A percentile compares a stretch with the other conserved stretches of the same genome.
Evolutionary conservation across 1,140 invertebrate species (phyloP).

Genomic region (Halictus rubicundus): DNA sequence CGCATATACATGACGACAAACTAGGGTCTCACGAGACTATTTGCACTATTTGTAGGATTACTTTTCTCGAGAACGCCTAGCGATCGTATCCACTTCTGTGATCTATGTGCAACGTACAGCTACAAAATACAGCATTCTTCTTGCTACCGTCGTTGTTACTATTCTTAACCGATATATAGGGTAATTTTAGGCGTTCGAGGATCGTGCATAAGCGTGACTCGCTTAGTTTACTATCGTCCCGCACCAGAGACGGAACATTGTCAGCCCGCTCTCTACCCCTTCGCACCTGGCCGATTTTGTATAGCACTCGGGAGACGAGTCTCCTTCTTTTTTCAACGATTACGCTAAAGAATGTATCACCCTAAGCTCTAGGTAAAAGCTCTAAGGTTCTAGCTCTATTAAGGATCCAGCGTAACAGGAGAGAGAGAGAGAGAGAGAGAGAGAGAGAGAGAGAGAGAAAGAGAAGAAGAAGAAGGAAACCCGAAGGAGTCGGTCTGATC

Average conservation of each 20-base stretch:
- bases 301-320: not conserved
- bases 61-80: constrained; percentile 61
- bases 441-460: not conserved
- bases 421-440: no score
- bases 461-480: not conserved
- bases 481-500: constrained; percentile 52
- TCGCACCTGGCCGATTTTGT: constrained; percentile 30
- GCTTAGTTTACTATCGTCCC: constrained; percentile 50
- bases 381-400: no score
- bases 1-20: constrained; percentile 30
- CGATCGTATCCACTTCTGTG: constrained; percentile 72
- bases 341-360: not conserved
- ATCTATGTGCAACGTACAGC: constrained; percentile 68
- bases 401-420: no score
- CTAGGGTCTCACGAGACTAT: constrained; percentile 64
- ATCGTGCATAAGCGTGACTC: constrained; percentile 39
- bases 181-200: constrained; percentile 31
- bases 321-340: not conserved
- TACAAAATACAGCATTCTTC: constrained; percentile 35
- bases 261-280: not conserved
- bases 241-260: constrained; percentile 39
- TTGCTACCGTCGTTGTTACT: constrained; percentile 37
- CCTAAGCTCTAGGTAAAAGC: no score
- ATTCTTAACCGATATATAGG: constrained; percentile 26
- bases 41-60: constrained; percentile 54